These are phyloP conservation scores for Bombus balteatus DNA, from an alignment of 1,140 invertebrate genomes.

Conservation along the genomic window DNA sequence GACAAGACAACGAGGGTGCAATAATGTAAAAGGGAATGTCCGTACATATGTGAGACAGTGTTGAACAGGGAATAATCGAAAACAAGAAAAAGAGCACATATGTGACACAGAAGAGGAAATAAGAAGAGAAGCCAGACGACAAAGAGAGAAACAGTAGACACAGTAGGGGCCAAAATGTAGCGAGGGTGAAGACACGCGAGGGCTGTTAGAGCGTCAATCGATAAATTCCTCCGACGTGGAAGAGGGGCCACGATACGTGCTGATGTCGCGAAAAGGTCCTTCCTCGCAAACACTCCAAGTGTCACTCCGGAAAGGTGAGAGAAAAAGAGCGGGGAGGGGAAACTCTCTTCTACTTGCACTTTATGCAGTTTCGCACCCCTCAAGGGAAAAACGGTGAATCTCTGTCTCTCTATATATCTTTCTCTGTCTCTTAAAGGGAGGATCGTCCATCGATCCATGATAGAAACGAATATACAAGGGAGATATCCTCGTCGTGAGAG, in stretches of 20 bases:
- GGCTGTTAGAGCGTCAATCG: slow-evolving; percentile 75
- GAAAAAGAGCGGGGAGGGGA: slow-evolving; percentile 10
- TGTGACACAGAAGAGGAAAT: neutral
- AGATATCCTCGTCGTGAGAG: slow-evolving; percentile 42
- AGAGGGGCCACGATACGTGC: slow-evolving; percentile 69
- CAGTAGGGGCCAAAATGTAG: slow-evolving; percentile 35
- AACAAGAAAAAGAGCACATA: neutral
- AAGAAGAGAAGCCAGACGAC: slow-evolving; percentile 34
- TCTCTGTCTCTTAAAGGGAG: slow-evolving; percentile 19
- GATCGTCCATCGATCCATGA: slow-evolving; percentile 38
- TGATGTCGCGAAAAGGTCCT: slow-evolving; percentile 63
- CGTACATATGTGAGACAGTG: neutral
- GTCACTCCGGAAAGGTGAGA: slow-evolving; percentile 46
- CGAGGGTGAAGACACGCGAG: slow-evolving; percentile 61
- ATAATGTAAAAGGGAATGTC: neutral
- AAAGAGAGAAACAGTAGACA: slow-evolving; percentile 39
- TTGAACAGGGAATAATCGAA: neutral
- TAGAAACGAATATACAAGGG: neutral
- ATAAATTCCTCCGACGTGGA: slow-evolving; percentile 70
- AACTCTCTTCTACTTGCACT: slow-evolving; percentile 34
- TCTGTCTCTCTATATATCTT: neutral
- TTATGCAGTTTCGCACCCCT: slow-evolving; percentile 42
- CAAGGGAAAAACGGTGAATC: slow-evolving; percentile 3
- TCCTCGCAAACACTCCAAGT: slow-evolving; percentile 51
- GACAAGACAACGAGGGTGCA: neutral